Base-by-base conservation (phyloP, 2,888 invertebrate genomes). In the Caradrina clavipalpis region DNA sequence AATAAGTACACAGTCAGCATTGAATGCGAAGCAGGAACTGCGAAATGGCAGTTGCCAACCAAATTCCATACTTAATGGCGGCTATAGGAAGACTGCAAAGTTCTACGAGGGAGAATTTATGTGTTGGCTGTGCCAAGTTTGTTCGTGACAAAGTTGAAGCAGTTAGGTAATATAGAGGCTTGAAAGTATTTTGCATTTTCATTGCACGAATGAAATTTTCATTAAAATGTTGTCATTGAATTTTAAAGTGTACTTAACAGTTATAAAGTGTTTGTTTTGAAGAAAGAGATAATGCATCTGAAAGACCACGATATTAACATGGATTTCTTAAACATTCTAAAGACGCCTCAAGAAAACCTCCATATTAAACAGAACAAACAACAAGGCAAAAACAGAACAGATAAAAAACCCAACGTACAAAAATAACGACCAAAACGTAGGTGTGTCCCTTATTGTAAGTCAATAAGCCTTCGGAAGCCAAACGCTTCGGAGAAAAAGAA, bases 41-140 rank as follows among this genome's bases (percentile, higher is more conserved):
- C 19, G 56, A 69, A 73, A 83, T 72, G 57, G 83, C 51, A 69
- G 69, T 79, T 63, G 60, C 71, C 78, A 83, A 81, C 83, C 72
- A 82, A 78, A 81, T 75, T 73, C 76, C 78, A 84, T 84, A 68
- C 81, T 86, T 88, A 88, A 87, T 83, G 69, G 77, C 62, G 73
- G 72, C 76, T 68, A 69, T 71, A 60, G 80, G 75, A 88, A 88
- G 87, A 92, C 93, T 92, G 89, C 86, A 69, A 92, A 93, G 90
- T 92, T 92, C 76, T 82, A 84, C 77, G 78, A 86, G 83, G 70
- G 69, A 86, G 77, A 88, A 87, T 87, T 87, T 86, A 85, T 85
- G 83, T 87, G 88, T 88, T 89, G 84, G 86, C 85, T 68, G 69
- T 72, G 82, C 83, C 84, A 87, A 87, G 83, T 88, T 89, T 74